These are phyloP conservation scores for Drosophila pseudoananassae DNA, from an alignment of 1,140 invertebrate species.

Conservation along the genomic window DNA sequence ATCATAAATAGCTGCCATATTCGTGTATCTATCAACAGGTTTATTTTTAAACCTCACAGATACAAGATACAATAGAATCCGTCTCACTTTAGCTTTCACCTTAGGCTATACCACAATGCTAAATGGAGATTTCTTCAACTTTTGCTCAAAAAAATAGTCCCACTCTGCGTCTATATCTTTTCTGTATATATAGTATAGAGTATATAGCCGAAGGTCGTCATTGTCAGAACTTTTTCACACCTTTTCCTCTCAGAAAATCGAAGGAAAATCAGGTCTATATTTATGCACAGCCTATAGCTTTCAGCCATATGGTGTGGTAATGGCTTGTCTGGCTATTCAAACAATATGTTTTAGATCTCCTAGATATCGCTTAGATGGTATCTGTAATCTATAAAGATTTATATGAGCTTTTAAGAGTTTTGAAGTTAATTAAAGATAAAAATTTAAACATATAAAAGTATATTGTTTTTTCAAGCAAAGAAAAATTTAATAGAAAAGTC, in stretches of 20 bases:
- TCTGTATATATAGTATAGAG: not conserved
- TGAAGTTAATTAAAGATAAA: too few relatives aligned
- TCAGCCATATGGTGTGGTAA: conserved; percentile 12
- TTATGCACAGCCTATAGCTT: conserved; percentile 17
- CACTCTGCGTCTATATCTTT: conserved; percentile 4
- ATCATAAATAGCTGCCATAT: conserved; percentile 41
- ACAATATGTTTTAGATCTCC: not conserved
- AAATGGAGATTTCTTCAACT: conserved; percentile 13
- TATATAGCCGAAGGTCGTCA: conserved; percentile 31
- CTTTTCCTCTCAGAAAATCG: conserved; percentile 31
- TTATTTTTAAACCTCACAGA: conserved; percentile 44
- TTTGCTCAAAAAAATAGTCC: not conserved
- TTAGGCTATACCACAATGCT: conserved; percentile 1
- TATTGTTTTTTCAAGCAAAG: too few relatives aligned
- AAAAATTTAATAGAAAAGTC: too few relatives aligned
- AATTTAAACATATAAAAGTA: too few relatives aligned
- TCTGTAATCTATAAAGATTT: too few relatives aligned
- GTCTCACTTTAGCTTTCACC: conserved; percentile 7
- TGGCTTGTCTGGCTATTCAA: not conserved
- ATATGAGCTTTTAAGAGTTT: too few relatives aligned
- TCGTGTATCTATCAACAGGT: conserved; percentile 50
- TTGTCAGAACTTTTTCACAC: conserved; percentile 38
- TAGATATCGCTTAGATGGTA: too few relatives aligned
- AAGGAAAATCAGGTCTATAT: conserved; percentile 29
- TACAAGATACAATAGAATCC: conserved; percentile 37